Evolutionary conservation across 2,888 invertebrate genomes (phyloP), one percentile per base, ranked within the genome.

Genomic region (Escarpia spicata): DNA sequence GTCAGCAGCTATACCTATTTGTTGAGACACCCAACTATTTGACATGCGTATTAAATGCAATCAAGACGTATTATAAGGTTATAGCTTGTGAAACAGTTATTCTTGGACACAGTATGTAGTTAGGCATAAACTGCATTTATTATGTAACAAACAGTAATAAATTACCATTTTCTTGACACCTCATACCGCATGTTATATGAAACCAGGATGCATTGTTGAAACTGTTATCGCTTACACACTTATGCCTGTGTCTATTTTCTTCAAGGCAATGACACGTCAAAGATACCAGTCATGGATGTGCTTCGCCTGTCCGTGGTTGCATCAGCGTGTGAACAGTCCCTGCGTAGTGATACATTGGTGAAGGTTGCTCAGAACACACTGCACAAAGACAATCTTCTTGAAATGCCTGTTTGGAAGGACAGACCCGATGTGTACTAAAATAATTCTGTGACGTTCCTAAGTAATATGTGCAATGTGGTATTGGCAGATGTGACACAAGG

Each of bases 311-410:
- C 75, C 26, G 75, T 75, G 1, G 75, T 75, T 26, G 26, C 75
- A 75, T 26, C 75, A 4, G 75, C 75, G 3, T 75, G 75, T 75
- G 75, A 75, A 75, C 75, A 75, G 26, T 75, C 75, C n/a, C 19
- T 75, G n/a, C 75, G 75, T 75, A 75, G 75, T 75, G n/a, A 75
- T 75, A 75, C 75, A 75, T 75, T n/a, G 75, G 75, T 75, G 75
- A 26, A 3, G 26, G 75, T 75, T 15, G 6, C 75, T 6, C 75
- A 75, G 75, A 75, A 75, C 26, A 6, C 75, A 26, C n/a, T 75
- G 15, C 75, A 75, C n/a, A 75, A 26, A 75, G 75, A 75, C 26
- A 26, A n/a, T 26, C 75, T 75, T 26, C 75, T 75, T 26, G 19
- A 75, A n/a, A 75, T 75, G 75, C 75, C 75, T 26, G 75, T 75